Base-by-base conservation (phyloP, 2,888 invertebrate genomes). In the Osedax fenrisi region DNA sequence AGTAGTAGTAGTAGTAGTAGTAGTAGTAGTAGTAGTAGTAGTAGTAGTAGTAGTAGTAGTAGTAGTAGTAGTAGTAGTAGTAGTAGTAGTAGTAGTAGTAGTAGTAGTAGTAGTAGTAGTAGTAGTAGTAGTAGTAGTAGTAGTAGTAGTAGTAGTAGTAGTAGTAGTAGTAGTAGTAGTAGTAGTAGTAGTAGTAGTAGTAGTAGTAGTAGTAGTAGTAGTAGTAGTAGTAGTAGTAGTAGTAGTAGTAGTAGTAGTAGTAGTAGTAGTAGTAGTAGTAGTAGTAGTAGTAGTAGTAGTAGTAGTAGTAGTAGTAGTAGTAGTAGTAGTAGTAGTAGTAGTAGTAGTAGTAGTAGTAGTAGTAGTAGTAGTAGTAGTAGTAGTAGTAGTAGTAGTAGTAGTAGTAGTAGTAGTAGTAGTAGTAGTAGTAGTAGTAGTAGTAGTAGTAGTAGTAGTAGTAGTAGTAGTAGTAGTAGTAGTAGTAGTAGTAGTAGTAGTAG, bases 101-200 rank as follows among this genome's bases (percentile, higher is more conserved):
- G 67, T 66, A 66, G 67, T 66, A 66, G 67, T 3, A 66, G 67
- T 3, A 66, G 67, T 66, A 66, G 67, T 13, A 66, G 67, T 66
- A 66, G 67, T 13, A 66, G 67, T 66, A 66, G 2, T 66, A 66
- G 67, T 66, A 66, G 67, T 66, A 66, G 67, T 66, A 13, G 67
- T 66, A 66, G 67, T 66, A 66, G 67, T 66, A 66, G 67, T 3
- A 66, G 67, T 66, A 66, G 67, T 66, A 66, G 67, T 3, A 66
- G 67, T 66, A 66, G 67, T 66, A 66, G 67, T 66, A 66, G 67
- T 3, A 66, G 67, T 66, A 66, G 67, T 66, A 66, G 67, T 66
- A 66, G 67, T 66, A 66, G 67, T 66, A 66, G 67, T 66, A 66
- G 67, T 66, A 66, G 67, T 66, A 66, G 67, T 66, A 66, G 67